Conservation (phyloP, 2,113 vertebrate species). For the Sinocyclocheilus maitianheensis region DNA sequence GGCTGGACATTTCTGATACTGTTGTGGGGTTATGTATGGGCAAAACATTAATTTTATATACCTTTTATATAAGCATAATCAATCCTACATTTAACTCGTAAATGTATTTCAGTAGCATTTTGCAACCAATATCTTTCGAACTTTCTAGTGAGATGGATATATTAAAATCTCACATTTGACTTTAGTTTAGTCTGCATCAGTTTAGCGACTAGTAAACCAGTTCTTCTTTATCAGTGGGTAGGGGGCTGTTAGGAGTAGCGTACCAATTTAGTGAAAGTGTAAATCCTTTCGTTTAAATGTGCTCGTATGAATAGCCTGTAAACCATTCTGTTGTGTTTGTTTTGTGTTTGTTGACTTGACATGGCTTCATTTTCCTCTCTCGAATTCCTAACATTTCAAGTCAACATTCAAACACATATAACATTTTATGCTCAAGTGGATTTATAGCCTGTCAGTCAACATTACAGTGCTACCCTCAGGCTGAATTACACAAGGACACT, state of each 20-base stretch:
- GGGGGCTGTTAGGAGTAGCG: not conserved
- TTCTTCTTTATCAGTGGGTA: not conserved
- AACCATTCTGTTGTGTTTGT: not conserved
- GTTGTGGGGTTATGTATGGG: not conserved
- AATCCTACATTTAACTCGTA: not conserved
- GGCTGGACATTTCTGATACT: not conserved
- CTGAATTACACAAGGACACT: not conserved
- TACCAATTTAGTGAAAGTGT: not conserved
- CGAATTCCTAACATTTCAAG: not conserved
- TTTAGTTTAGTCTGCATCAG: conserved; percentile 1
- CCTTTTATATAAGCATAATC: not conserved
- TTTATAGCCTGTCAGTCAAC: not conserved
- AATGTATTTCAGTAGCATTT: not conserved
- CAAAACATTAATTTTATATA: not conserved
- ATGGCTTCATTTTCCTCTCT: not conserved
- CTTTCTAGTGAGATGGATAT: not conserved
- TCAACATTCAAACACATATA: not conserved
- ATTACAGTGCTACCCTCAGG: not conserved
- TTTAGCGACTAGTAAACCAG: not conserved
- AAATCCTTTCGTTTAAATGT: not conserved
- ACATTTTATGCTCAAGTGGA: not conserved
- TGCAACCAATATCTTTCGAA: not conserved
- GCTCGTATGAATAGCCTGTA: not conserved
- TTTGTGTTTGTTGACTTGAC: not conserved
- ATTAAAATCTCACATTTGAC: conserved; percentile 2